phyloP scores from a whole-genome alignment of 2,113 vertebrate species.

The Electrona antarctica region DNA sequence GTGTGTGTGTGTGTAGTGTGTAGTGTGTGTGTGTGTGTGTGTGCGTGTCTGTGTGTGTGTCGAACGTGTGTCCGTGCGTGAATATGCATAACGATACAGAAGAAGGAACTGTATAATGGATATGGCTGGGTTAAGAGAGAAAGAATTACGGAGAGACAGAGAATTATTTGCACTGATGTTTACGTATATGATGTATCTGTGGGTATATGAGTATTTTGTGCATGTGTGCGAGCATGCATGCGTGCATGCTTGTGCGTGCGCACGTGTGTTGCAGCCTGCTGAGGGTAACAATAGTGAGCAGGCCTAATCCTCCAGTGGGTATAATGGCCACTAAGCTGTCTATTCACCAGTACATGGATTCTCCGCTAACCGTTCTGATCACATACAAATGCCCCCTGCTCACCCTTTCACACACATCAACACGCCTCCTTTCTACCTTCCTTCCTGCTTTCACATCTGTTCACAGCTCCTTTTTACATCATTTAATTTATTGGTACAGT shows the following conservation, averaged over 20 bases:
- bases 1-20: not conserved
- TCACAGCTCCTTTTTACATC: too few relatives aligned
- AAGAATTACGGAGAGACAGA: not conserved
- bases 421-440: conserved; percentile 62
- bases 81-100: not conserved
- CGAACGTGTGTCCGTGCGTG: not conserved
- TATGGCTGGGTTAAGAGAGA: not conserved
- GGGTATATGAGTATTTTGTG: not conserved
- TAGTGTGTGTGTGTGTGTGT: conserved; percentile 17
- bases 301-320: conserved; percentile 81
- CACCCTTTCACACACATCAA: conserved; percentile 71
- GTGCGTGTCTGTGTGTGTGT: conserved; percentile 8
- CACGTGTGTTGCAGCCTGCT: conserved; percentile 67
- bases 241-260: not conserved
- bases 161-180: too few relatives aligned
- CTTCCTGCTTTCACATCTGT: too few relatives aligned
- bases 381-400: conserved; percentile 74
- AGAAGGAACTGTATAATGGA: too few relatives aligned
- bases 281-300: conserved; percentile 80
- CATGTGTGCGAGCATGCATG: not conserved
- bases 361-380: conserved; percentile 81
- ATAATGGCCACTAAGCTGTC: conserved; percentile 92
- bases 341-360: conserved; percentile 83
- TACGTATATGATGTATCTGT: not conserved
- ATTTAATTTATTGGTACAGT: too few relatives aligned